Base-by-base conservation (phyloP, 2,888 invertebrate genomes). In the Cerceris rybyensis region DNA sequence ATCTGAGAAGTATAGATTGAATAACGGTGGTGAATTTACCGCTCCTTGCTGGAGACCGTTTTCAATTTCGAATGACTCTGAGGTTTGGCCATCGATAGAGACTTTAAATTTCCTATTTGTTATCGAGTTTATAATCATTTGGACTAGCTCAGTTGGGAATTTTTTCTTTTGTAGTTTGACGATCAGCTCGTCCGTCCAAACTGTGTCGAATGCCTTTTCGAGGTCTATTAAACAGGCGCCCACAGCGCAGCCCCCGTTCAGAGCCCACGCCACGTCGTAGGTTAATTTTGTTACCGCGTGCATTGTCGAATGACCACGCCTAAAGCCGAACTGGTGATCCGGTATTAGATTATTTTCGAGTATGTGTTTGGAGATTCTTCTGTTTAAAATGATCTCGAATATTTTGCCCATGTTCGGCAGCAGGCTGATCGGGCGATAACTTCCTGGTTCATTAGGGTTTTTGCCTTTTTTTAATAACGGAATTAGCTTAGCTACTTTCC, bases 61-160 rank as follows among this genome's bases (percentile, higher is more conserved):
- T 57, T 28, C n/a, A 5, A 52, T 6, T 9, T 52, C 11, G n/a
- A 52, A 79, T 7, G 0, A 50, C n/a, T 13, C n/a, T 0, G 73
- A 74, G 0, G 6, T 63, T 0, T n/a, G 2, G 0, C 17, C 17
- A 6, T 55, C 70, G 6, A 8, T 54, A 0, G 11, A 9, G 8
- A n/a, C 58, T 16, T n/a, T 46, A 8, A 83, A 80, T 4, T 46
- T 16, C 66, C 76, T 80, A 9, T 73, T 55, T 0, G 43, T 43
- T 0, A 73, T 9, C 75, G 80, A 76, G 6, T 55, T 57, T 63
- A 71, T 78, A 0, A 78, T 46, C 9, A 78, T 46, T 39, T 64
- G 67, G 0, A 58, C 55, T 0, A 76, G 7, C 6, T 67, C 54
- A 0, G 4, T 1, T 0, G 79, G 79, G n/a, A 79, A 81, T 0